Conservation (phyloP, 2,888 invertebrate genomes). For the Molorchus minor region DNA sequence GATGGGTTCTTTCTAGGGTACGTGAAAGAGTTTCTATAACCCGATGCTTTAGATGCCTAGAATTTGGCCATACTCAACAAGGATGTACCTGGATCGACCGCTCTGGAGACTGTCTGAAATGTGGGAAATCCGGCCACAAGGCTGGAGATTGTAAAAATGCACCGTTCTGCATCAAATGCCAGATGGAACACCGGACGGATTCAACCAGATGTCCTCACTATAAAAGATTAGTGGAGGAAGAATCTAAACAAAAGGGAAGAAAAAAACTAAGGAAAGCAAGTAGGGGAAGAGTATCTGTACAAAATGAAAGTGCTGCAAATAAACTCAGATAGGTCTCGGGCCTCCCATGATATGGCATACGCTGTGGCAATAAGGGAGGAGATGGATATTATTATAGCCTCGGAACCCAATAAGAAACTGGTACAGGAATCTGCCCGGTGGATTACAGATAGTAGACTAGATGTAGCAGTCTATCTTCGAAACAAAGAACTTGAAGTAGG, state of each 20-base stretch:
- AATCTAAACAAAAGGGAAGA: neutral
- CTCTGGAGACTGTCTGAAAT: neutral
- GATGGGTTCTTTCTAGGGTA: neutral
- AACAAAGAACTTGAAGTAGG: slow-evolving; percentile 20
- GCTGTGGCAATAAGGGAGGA: neutral
- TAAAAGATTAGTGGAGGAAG: neutral
- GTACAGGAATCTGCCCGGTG: neutral
- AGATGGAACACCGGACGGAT: neutral
- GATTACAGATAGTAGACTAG: neutral
- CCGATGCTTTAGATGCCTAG: neutral
- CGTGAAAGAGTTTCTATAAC: neutral
- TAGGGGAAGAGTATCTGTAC: neutral
- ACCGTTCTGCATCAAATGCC: neutral
- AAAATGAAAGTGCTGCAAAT: neutral
- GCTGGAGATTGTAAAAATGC: neutral
- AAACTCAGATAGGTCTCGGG: neutral
- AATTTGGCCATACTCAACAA: neutral
- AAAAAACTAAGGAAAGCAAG: neutral
- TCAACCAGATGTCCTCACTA: neutral
- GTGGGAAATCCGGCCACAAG: neutral
- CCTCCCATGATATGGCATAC: neutral
- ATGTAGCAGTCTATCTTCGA: slow-evolving; percentile 17
- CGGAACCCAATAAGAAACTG: neutral
- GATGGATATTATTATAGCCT: neutral
- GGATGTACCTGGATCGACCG: neutral